These are phyloP conservation scores for Rhagonycha fulva DNA, from an alignment of 2,888 invertebrate species.

Conservation along the genomic window DNA sequence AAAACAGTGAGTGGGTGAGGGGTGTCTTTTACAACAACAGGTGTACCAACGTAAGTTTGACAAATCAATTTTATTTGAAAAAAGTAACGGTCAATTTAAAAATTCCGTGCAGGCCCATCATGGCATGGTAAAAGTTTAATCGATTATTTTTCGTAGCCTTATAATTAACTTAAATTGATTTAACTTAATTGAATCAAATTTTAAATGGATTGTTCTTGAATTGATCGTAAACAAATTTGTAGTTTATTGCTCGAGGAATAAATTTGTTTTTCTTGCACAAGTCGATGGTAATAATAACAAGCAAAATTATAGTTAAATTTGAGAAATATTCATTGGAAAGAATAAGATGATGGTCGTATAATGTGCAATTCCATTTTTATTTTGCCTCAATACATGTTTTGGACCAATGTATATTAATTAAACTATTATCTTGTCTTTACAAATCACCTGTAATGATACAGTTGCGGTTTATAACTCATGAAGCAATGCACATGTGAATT, in stretches of 20 bases:
- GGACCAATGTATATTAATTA: conserved; percentile 49
- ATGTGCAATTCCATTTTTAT: conserved; percentile 42
- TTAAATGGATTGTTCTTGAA: conserved; percentile 17
- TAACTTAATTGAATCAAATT: conserved; percentile 28
- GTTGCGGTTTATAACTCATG: conserved; percentile 45
- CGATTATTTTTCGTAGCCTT: conserved; percentile 5
- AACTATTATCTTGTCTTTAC: conserved; percentile 52
- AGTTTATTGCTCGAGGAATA: neutral
- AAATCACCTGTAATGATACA: conserved; percentile 50
- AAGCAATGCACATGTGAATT: conserved; percentile 22
- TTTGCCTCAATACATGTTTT: conserved; percentile 41
- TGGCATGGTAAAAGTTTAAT: neutral
- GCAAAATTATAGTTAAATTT: conserved; percentile 9
- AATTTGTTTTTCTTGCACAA: neutral
- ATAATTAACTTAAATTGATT: conserved; percentile 27
- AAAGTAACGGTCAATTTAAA: neutral
- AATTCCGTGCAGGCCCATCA: neutral
- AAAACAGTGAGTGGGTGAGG: no score
- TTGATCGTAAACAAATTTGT: neutral
- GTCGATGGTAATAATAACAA: conserved; percentile 9
- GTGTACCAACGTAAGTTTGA: neutral
- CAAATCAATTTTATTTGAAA: neutral
- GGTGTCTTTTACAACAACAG: neutral
- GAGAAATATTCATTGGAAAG: conserved; percentile 20
- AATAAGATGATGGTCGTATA: conserved; percentile 34